phyloP scores from a whole-genome alignment of 2,888 invertebrate species.

The Ophion ventricosus region DNA sequence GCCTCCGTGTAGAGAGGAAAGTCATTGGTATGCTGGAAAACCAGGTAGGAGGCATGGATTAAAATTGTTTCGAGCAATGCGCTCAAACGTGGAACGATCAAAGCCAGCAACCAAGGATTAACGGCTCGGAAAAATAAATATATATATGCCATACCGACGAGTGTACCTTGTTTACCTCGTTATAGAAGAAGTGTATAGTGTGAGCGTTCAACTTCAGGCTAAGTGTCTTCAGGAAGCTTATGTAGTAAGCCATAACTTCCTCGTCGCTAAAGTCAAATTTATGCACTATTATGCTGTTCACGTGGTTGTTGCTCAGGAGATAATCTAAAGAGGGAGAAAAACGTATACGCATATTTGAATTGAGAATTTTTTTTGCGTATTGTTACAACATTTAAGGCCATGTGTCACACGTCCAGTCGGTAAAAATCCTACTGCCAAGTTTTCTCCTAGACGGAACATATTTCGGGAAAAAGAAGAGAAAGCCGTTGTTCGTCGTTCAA shows the following conservation, averaged over 20 bases:
- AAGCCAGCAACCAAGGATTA: constrained; percentile 63
- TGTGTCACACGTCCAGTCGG: too few species aligned
- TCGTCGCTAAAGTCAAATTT: constrained; percentile 99
- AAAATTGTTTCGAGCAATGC: not conserved
- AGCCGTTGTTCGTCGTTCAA: too few species aligned
- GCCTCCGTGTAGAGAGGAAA: constrained; percentile 99
- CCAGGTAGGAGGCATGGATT: constrained; percentile 9
- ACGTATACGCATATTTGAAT: constrained; percentile 21
- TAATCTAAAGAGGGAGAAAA: constrained; percentile 91
- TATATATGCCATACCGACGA: constrained; percentile 53
- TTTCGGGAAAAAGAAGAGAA: too few species aligned
- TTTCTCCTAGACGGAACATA: too few species aligned
- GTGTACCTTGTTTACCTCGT: constrained; percentile 90
- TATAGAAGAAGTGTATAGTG: constrained; percentile 99
- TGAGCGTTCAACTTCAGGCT: constrained; percentile 98
- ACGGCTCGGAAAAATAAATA: constrained; percentile 54
- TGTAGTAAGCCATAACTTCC: constrained; percentile 99
- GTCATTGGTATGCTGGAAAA: constrained; percentile 96
- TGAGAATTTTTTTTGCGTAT: not conserved
- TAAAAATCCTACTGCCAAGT: too few species aligned
- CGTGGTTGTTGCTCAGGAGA: constrained; percentile 99
- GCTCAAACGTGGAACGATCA: constrained; percentile 43
- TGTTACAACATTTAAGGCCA: not conserved
- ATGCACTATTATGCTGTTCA: constrained; percentile 99
- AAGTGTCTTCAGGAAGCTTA: constrained; percentile 98